Conservation (phyloP, 1,140 invertebrate genomes). For the Muscidifurax raptorellus region DNA sequence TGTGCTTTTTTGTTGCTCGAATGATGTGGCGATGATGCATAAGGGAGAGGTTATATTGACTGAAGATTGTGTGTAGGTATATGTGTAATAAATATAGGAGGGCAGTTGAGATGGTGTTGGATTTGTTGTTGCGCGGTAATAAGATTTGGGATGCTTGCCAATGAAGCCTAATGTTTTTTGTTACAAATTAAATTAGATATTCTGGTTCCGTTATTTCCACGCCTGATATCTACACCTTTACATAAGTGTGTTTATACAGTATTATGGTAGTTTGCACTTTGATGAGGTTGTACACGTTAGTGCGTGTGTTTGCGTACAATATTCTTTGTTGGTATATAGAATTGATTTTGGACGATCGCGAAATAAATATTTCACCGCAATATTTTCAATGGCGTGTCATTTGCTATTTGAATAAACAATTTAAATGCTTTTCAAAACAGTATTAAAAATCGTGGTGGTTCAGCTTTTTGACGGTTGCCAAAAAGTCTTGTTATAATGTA, state of each 20-base stretch:
- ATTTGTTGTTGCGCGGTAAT: constrained; percentile 14
- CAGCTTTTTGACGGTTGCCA: neutral
- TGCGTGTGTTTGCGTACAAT: too few species aligned
- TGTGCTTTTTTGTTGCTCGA: too few species aligned
- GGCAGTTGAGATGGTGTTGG: neutral
- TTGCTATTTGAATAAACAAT: neutral
- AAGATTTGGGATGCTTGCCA: constrained; percentile 36
- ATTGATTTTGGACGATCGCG: too few species aligned
- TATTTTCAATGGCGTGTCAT: neutral
- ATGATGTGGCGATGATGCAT: too few species aligned
- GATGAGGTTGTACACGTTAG: too few species aligned
- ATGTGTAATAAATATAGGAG: too few species aligned
- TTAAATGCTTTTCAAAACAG: constrained; percentile 20
- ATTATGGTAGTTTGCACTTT: too few species aligned
- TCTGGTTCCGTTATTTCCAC: neutral
- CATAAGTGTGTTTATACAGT: too few species aligned
- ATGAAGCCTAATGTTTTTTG: constrained; percentile 14
- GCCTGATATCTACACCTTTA: too few species aligned
- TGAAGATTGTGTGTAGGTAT: neutral
- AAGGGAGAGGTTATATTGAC: too few species aligned
- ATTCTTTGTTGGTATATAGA: too few species aligned
- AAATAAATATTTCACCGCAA: neutral
- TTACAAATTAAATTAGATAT: constrained; percentile 33
- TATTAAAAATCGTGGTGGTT: neutral
- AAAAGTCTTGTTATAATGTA: constrained; percentile 29